A percentile compares a stretch with the other conserved stretches of the same genome.
phyloP scores from a whole-genome alignment of 1,140 invertebrate species.

The Ostrea edulis region DNA sequence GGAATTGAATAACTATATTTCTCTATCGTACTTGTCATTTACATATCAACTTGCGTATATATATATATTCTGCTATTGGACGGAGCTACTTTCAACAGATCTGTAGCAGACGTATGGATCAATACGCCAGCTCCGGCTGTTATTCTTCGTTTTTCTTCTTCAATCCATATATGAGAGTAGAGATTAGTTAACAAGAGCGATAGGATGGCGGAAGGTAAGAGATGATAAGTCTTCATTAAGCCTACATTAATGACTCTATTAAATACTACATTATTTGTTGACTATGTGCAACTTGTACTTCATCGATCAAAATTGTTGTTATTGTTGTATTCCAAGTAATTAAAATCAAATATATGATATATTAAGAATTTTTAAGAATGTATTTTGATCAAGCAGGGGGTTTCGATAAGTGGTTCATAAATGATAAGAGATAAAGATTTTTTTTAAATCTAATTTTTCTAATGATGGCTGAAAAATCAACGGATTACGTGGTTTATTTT shows the following conservation, averaged over 20 bases:
- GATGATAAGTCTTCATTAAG: neutral
- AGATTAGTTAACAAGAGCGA: neutral
- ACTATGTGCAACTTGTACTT: neutral
- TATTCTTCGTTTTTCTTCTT: neutral
- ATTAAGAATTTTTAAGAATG: neutral
- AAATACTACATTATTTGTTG: neutral
- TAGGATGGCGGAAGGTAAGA: constrained; percentile 29
- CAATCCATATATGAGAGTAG: neutral
- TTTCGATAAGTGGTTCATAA: neutral
- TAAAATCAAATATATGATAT: neutral
- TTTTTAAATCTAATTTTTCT: no score
- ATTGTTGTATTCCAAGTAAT: neutral
- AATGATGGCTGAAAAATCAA: no score
- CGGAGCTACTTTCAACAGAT: neutral
- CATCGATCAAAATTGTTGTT: neutral
- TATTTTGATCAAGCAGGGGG: neutral
- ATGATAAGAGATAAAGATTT: no score
- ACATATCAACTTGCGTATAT: no score
- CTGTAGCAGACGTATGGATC: constrained; percentile 1
- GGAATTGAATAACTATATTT: no score
- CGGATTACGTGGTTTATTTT: no score
- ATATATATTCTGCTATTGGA: neutral
- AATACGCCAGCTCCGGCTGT: neutral
- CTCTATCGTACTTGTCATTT: no score
- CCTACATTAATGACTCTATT: neutral